Evolutionary conservation across 2,888 invertebrate species (phyloP).

Genomic region (Standfussiana lucernea): DNA sequence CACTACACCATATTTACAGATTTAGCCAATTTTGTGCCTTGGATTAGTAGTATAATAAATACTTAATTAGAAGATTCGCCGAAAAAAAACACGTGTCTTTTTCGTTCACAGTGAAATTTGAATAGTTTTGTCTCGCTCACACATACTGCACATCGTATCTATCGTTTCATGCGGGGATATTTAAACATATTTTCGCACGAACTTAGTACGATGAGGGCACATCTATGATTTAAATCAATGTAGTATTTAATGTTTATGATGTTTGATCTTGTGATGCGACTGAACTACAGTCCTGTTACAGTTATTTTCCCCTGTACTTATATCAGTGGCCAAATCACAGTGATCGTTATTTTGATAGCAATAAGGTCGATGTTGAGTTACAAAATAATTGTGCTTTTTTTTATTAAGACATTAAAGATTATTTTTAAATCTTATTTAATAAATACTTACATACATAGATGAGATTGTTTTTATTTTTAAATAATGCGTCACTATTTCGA

Average conservation of each 20-base stretch:
- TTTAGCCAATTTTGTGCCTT: conserved; percentile 28
- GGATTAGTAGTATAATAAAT: conserved; percentile 3
- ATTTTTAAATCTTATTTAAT: background rate
- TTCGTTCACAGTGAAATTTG: background rate
- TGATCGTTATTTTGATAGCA: background rate
- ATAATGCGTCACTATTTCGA: background rate
- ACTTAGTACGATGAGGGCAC: background rate
- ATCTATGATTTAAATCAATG: background rate
- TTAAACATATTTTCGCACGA: background rate
- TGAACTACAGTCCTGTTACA: background rate
- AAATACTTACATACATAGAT: background rate
- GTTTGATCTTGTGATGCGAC: background rate
- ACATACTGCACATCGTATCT: background rate
- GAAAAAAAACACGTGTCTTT: background rate
- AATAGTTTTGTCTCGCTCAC: background rate
- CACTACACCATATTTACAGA: conserved; percentile 41
- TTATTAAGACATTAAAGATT: background rate
- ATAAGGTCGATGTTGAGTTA: background rate
- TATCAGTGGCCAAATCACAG: background rate
- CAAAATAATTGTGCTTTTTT: background rate
- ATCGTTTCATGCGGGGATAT: background rate
- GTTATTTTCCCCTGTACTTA: background rate
- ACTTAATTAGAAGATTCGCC: background rate
- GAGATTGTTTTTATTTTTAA: background rate
- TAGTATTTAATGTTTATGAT: background rate